A percentile compares a stretch with the other conserved stretches of the same genome.
Evolutionary conservation across 1,140 invertebrate genomes (phyloP).

Genomic region (Diabrotica virgifera): DNA sequence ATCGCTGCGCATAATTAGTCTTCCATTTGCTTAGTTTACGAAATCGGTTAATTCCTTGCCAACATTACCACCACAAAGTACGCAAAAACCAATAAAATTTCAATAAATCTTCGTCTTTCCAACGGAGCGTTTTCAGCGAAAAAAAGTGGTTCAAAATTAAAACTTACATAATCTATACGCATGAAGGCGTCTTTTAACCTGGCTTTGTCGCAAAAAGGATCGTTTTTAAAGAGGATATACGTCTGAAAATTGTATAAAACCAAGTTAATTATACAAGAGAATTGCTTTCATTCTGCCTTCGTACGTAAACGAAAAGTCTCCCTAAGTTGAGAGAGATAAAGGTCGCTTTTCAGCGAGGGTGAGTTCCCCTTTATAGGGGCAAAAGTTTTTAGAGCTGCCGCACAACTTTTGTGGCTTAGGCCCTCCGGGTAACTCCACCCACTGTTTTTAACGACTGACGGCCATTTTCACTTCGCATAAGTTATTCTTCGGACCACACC

Average conservation of each 20-base stretch:
- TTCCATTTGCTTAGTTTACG: neutral
- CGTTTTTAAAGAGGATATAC: conserved; percentile 41
- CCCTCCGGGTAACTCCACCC: conserved; percentile 44
- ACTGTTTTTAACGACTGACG: conserved; percentile 45
- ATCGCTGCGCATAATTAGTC: neutral
- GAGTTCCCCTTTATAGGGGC: conserved; percentile 38
- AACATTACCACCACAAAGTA: conserved; percentile 8
- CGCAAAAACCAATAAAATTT: conserved; percentile 35
- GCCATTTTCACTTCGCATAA: conserved; percentile 48
- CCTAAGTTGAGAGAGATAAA: conserved; percentile 38
- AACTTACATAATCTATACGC: conserved; percentile 47
- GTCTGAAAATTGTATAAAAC: conserved; percentile 45
- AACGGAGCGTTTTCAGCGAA: conserved; percentile 20
- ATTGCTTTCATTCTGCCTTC: conserved; percentile 35
- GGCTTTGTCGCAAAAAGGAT: conserved; percentile 37
- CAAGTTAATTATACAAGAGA: conserved; percentile 46
- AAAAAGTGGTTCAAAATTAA: conserved; percentile 38
- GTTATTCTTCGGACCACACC: conserved; percentile 46
- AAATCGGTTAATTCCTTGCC: conserved; percentile 5
- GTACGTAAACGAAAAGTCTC: conserved; percentile 36
- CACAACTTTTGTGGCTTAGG: conserved; percentile 47
- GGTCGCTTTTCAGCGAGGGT: conserved; percentile 37
- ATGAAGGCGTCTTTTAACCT: conserved; percentile 40
- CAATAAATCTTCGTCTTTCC: conserved; percentile 43
- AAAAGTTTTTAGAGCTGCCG: conserved; percentile 45